Evolutionary conservation across 1,140 invertebrate genomes (phyloP).

Genomic region (Drosophila tristis): DNA sequence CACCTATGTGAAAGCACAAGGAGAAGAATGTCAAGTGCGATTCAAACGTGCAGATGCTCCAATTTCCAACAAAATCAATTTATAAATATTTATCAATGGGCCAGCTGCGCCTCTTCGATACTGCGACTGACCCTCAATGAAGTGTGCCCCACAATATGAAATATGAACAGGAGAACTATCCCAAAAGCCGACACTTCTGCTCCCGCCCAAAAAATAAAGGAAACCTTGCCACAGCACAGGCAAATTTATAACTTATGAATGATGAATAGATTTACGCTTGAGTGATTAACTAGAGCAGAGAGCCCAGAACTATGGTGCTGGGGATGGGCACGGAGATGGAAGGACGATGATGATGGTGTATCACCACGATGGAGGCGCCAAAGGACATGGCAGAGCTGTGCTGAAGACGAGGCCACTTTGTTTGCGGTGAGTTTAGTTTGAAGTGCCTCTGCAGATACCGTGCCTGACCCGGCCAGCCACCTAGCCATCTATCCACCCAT

Average conservation of each 20-base stretch:
- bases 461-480: slow-evolving; percentile 52
- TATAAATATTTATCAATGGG: slow-evolving; percentile 66
- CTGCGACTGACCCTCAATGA: slow-evolving; percentile 20
- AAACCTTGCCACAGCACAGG: slow-evolving; percentile 56
- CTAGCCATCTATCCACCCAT: not conserved
- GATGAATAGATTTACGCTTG: slow-evolving; percentile 83
- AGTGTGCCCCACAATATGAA: slow-evolving; percentile 29
- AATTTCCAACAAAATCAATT: slow-evolving; percentile 59
- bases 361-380: slow-evolving; percentile 21
- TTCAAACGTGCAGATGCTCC: slow-evolving; percentile 12
- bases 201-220: slow-evolving; percentile 59
- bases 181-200: slow-evolving; percentile 41
- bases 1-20: slow-evolving; percentile 53
- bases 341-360: not conserved
- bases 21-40: slow-evolving; percentile 56
- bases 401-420: slow-evolving; percentile 76
- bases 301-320: not conserved
- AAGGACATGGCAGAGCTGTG: slow-evolving; percentile 47
- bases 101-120: slow-evolving; percentile 40
- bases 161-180: slow-evolving; percentile 26
- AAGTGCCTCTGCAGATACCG: slow-evolving; percentile 75
- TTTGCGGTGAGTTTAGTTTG: slow-evolving; percentile 83
- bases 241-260: slow-evolving; percentile 83
- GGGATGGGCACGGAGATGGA: not conserved
- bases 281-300: slow-evolving; percentile 80